phyloP scores from a whole-genome alignment of 2,888 invertebrate species.

The Cabera pusaria region DNA sequence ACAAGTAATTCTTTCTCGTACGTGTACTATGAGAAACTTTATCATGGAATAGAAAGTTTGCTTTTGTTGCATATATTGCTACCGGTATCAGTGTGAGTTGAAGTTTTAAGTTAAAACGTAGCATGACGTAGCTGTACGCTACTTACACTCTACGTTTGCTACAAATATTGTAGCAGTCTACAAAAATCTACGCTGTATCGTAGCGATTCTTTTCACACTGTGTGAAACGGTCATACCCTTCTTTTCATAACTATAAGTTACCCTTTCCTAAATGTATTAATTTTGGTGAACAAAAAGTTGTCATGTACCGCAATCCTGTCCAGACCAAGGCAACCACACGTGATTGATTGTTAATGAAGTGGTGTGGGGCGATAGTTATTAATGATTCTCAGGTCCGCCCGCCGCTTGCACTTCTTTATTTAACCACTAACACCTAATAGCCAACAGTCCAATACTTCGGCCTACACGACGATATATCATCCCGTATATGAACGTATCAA shows the following conservation, averaged over 20 bases:
- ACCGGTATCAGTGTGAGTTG: no score
- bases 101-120: background rate
- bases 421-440: constrained; percentile 76
- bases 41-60: constrained; percentile 6
- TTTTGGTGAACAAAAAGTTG: constrained; percentile 35
- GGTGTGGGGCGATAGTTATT: constrained; percentile 74
- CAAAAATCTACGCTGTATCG: no score
- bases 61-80: constrained; percentile 11
- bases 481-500: constrained; percentile 62
- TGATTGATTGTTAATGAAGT: constrained; percentile 82
- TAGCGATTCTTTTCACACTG: no score
- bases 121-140: constrained; percentile 9
- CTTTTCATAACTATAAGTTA: no score
- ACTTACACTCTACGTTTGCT: no score
- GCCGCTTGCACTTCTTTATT: constrained; percentile 62
- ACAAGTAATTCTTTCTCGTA: constrained; percentile 73
- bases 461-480: constrained; percentile 69
- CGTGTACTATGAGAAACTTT: constrained; percentile 28
- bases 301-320: constrained; percentile 46
- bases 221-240: no score
- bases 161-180: no score
- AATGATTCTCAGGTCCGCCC: constrained; percentile 70
- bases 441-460: constrained; percentile 36
- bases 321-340: constrained; percentile 53
- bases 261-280: constrained; percentile 26